Evolutionary conservation across 92 coral and sea anemone species (phyloP).

Genomic region (Plumapathes pennacea): DNA sequence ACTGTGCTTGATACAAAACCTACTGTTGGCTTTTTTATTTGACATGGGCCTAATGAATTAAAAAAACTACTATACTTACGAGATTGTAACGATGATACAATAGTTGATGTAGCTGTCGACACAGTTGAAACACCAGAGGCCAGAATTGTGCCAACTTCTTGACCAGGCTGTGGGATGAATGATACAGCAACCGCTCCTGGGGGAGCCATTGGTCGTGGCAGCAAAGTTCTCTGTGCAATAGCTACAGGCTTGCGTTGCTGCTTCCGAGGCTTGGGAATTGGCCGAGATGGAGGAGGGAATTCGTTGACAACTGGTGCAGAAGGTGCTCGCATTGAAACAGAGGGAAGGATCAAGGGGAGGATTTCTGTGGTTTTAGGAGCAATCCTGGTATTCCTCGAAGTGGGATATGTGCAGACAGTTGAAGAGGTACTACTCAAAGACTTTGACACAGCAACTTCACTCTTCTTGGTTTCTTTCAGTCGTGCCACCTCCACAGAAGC

Average conservation of each 20-base stretch:
- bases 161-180: constrained; percentile 85
- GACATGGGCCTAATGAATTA: no score
- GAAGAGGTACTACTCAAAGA: constrained; percentile 15
- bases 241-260: constrained; percentile 54
- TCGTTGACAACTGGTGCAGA: constrained; percentile 32
- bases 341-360: constrained; percentile 71
- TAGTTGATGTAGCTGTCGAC: constrained; percentile 24
- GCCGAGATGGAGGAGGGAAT: constrained; percentile 19
- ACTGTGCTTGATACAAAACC: no score
- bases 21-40: no score
- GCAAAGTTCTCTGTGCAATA: constrained; percentile 72
- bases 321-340: constrained; percentile 45
- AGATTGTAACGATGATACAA: constrained; percentile 16
- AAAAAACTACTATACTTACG: no score
- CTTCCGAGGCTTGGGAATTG: constrained; percentile 29
- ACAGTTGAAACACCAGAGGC: constrained; percentile 59
- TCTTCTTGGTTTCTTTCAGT: constrained; percentile 28
- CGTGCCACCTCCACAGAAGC: constrained; percentile 71
- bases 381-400: constrained; percentile 43
- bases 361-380: constrained; percentile 61
- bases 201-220: constrained; percentile 83
- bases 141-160: constrained; percentile 70
- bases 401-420: constrained; percentile 22
- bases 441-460: constrained; percentile 9
- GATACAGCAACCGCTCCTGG: constrained; percentile 88